Conservation (phyloP, 2,797 vertebrate genomes). For the Austrolebias charrua region DNA sequence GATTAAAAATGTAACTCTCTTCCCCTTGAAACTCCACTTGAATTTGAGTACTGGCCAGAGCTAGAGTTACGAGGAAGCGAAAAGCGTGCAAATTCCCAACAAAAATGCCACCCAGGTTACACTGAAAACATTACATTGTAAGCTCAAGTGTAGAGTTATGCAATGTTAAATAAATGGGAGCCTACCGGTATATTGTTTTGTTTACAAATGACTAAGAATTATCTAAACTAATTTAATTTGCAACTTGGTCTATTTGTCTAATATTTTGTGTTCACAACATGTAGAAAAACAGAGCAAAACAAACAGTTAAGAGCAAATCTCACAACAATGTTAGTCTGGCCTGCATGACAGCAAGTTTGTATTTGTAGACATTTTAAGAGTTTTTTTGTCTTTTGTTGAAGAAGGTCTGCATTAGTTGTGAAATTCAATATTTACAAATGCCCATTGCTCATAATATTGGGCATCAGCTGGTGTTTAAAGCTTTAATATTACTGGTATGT, state of each 20-base stretch:
- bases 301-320: not conserved
- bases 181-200: not conserved
- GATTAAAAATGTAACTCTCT: constrained; percentile 22
- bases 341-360: not conserved
- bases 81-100: constrained; percentile 5
- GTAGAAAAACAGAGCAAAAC: not conserved
- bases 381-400: not conserved
- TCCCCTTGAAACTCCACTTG: constrained; percentile 34
- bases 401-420: too few relatives aligned
- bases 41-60: constrained; percentile 35
- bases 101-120: not conserved
- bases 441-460: too few relatives aligned
- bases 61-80: constrained; percentile 33
- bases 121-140: constrained; percentile 15
- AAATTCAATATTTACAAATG: not conserved
- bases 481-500: not conserved
- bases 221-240: too few relatives aligned
- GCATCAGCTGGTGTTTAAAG: not conserved
- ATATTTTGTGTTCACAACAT: not conserved
- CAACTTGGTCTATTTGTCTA: not conserved
- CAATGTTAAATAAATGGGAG: not conserved
- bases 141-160: constrained; percentile 3
- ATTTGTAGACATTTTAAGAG: not conserved
- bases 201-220: not conserved
- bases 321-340: not conserved